Evolutionary conservation across 1,140 invertebrate genomes (phyloP), one percentile per base, ranked within the genome.

Genomic region (Caenorhabditis latens): DNA sequence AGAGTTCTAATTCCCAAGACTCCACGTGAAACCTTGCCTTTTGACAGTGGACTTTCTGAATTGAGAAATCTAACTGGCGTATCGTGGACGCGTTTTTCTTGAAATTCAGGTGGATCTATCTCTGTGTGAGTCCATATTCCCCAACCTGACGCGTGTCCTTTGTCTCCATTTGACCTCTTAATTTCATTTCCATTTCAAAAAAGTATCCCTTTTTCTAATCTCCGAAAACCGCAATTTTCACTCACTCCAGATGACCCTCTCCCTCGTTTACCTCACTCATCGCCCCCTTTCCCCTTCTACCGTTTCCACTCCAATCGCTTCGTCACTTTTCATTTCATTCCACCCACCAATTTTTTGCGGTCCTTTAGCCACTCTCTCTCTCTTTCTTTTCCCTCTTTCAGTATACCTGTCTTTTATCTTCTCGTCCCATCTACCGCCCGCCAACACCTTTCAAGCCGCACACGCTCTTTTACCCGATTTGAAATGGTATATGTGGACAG

Each of bases 391-490:
- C 61, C 32, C 46, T 46, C n/a, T 79, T 79, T 79, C 71, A 79
- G 71, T 79, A 50, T 50, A 79, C 71, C 71, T 79, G 71, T 79
- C 71, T 14, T 79, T 79, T 79, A 79, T 79, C 71, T 79, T 50
- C 9, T 50, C 46, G 71, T 40, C 71, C 71, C 71, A 79, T 79
- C 71, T 79, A 79, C 71, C 71, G 71, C 71, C 71, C 71, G 71
- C 71, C 71, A 79, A 79, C 71, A 79, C 71, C 71, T 79, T 79
- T 79, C 43, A 53, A 79, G 71, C 71, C 71, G 40, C 71, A 79
- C 46, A 50, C 46, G 40, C 65, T 32, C 65, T 58, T 40, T 63
- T 14, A n/a, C 57, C 57, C n/a, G 57, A 58, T 63, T 24, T 32
- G 11, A 63, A 63, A 63, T 58, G 19, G 55, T 58, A 58, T 58